Percentiles rank a stretch among this genome's conserved stretches.
phyloP scores from a whole-genome alignment of 2,888 invertebrate genomes.

The Cyclophora albipunctata region DNA sequence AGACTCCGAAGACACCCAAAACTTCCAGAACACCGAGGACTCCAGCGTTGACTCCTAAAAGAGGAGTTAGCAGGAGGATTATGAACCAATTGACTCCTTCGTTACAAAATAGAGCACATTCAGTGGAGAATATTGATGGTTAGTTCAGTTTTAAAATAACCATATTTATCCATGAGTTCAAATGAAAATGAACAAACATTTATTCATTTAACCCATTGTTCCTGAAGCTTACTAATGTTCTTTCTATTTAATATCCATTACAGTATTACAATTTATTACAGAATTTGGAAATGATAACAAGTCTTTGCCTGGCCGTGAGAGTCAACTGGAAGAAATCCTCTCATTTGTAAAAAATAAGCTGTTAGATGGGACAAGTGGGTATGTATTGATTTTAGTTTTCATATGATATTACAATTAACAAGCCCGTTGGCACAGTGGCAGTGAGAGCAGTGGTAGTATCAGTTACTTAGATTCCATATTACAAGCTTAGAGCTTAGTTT shows the following conservation, averaged over 20 bases:
- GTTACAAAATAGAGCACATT: conserved; percentile 47
- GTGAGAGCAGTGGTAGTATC: no score
- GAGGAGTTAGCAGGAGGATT: conserved; percentile 45
- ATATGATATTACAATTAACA: no score
- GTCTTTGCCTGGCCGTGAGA: conserved; percentile 59
- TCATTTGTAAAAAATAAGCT: conserved; percentile 60
- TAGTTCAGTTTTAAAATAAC: conserved; percentile 10
- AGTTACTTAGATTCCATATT: no score
- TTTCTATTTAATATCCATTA: no score
- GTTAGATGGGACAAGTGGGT: conserved; percentile 57
- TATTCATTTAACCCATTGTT: no score
- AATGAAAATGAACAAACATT: no score
- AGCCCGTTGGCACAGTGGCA: no score
- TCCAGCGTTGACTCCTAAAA: conserved; percentile 39
- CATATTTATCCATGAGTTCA: no score
- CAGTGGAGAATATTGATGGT: conserved; percentile 57
- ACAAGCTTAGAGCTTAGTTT: no score
- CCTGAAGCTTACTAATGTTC: no score
- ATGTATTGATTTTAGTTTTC: conserved; percentile 16
- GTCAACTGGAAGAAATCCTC: conserved; percentile 61
- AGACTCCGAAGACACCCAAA: conserved; percentile 21
- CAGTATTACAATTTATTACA: conserved; percentile 23
- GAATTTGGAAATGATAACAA: conserved; percentile 50
- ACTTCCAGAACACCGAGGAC: conserved; percentile 30
- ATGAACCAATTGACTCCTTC: conserved; percentile 57